phyloP scores from a whole-genome alignment of 2,797 vertebrate genomes.

The Streptopelia turtur region DNA sequence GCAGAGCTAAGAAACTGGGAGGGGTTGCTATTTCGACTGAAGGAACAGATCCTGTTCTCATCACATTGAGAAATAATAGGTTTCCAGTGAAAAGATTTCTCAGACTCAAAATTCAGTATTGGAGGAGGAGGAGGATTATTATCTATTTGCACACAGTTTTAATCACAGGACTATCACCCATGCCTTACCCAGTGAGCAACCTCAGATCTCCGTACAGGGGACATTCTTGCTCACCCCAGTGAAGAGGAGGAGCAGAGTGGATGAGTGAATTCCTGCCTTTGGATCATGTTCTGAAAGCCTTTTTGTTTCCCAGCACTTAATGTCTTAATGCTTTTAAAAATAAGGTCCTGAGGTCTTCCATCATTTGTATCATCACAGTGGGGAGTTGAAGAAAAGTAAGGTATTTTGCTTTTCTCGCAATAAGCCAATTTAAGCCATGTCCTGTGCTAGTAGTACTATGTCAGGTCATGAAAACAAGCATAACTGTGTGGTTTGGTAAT shows the following conservation, averaged over 20 bases:
- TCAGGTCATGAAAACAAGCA: slow-evolving; percentile 19
- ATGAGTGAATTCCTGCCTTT: not conserved
- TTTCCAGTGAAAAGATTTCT: not conserved
- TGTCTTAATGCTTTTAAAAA: slow-evolving; percentile 34
- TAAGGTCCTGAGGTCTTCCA: not conserved
- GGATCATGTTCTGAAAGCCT: not conserved
- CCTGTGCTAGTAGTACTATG: not conserved
- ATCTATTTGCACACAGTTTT: not conserved
- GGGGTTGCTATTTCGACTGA: not conserved
- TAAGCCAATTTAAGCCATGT: not conserved
- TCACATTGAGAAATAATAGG: not conserved
- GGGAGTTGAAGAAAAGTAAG: slow-evolving; percentile 3
- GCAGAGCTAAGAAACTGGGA: not conserved
- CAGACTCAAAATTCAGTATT: not conserved
- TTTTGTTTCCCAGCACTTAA: not conserved
- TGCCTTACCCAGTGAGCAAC: not conserved
- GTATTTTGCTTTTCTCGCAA: slow-evolving; percentile 18
- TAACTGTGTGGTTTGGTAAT: not conserved
- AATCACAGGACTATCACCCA: fast-evolving
- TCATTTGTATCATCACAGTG: not conserved
- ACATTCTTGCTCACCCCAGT: not conserved
- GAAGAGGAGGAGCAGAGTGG: not conserved
- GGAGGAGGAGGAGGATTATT: not conserved
- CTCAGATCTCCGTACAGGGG: not conserved
- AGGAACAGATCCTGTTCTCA: not conserved